These are phyloP conservation scores for Zosterops lateralis DNA, from an alignment of 2,113 vertebrate species.

Conservation along the genomic window DNA sequence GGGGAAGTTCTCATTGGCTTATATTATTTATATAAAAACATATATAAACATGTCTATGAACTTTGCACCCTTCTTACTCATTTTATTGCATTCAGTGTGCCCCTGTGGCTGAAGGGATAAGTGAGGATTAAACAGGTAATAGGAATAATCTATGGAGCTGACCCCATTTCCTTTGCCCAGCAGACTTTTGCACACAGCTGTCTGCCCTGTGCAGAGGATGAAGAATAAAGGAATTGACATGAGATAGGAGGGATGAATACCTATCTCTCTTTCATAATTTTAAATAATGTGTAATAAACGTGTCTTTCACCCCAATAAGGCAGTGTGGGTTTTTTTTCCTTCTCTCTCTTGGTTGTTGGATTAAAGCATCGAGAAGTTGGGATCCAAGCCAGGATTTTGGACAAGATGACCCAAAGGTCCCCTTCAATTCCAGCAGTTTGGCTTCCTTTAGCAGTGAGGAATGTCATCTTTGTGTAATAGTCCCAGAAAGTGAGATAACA, in stretches of 20 bases:
- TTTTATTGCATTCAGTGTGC: neutral
- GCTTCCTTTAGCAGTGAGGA: neutral
- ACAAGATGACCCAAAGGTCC: neutral
- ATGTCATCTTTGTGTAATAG: neutral
- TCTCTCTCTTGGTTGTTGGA: neutral
- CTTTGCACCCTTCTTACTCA: neutral
- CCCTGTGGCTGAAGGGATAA: neutral
- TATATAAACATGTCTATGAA: neutral
- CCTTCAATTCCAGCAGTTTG: neutral
- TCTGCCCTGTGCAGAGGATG: neutral
- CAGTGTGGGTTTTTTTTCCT: rapidly evolving
- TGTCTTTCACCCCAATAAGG: neutral
- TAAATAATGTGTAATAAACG: neutral
- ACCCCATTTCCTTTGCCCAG: rapidly evolving
- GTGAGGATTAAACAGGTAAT: neutral
- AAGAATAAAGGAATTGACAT: neutral
- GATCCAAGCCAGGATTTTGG: neutral
- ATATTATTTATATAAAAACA: neutral
- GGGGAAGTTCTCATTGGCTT: neutral
- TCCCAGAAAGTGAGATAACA: neutral
- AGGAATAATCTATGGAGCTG: neutral
- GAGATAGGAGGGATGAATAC: neutral
- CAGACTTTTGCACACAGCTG: neutral
- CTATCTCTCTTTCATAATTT: neutral
- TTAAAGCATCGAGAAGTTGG: neutral